Percentiles rank a stretch among this genome's conserved stretches.
phyloP scores from a whole-genome alignment of 2,888 invertebrate genomes.

The Cataglyphis rosenhaueri region DNA sequence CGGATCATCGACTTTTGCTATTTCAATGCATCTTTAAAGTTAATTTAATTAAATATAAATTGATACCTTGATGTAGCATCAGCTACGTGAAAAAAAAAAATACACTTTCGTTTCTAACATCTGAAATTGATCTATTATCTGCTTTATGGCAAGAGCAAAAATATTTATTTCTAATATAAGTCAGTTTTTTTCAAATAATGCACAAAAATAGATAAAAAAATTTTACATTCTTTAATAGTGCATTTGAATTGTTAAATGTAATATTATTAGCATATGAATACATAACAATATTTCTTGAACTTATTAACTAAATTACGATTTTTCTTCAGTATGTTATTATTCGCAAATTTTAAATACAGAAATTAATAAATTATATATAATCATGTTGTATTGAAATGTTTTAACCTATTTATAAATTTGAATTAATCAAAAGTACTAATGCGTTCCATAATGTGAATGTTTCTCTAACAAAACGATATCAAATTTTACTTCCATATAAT shows the following conservation, averaged over 20 bases:
- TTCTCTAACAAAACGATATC: constrained; percentile 33
- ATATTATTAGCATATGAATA: not conserved
- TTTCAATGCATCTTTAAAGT: not conserved
- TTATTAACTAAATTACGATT: constrained; percentile 8
- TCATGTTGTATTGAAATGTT: constrained; percentile 1
- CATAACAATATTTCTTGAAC: not conserved
- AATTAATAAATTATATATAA: constrained; percentile 31
- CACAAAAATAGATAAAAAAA: not conserved
- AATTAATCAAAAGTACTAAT: constrained; percentile 29
- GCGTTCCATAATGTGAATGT: constrained; percentile 8
- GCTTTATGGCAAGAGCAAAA: not conserved
- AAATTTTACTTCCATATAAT: not conserved
- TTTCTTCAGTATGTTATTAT: constrained; percentile 8
- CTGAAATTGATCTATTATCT: not conserved
- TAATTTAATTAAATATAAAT: not conserved
- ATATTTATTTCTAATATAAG: not conserved
- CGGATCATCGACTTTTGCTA: not conserved
- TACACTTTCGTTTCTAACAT: not conserved
- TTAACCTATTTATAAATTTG: constrained; percentile 1
- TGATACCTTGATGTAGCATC: not conserved
- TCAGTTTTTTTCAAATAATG: not conserved
- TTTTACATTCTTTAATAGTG: not conserved
- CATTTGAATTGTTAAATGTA: not conserved
- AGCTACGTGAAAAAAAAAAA: not conserved
- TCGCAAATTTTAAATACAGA: constrained; percentile 2